phyloP scores from a whole-genome alignment of 2,113 vertebrate species.

The Thunnus maccoyii region DNA sequence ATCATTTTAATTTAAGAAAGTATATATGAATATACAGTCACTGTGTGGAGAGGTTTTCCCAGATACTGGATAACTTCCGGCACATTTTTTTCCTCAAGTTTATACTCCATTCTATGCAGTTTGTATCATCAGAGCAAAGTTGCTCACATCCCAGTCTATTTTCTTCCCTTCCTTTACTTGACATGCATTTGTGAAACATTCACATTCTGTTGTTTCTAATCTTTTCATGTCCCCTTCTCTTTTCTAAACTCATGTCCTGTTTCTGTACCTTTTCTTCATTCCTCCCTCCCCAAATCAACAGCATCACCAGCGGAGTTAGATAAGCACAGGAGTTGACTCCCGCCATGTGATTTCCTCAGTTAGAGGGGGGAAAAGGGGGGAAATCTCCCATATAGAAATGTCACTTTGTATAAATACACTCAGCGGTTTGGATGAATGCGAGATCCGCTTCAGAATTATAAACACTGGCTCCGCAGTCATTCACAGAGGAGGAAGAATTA shows the following conservation, averaged over 20 bases:
- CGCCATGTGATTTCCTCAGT: slow-evolving; percentile 46
- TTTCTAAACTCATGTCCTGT: background rate
- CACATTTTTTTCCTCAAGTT: background rate
- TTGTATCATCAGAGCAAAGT: background rate
- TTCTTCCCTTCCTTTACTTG: background rate
- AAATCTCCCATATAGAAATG: slow-evolving; percentile 71
- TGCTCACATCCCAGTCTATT: background rate
- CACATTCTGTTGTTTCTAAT: background rate
- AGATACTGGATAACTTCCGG: no score
- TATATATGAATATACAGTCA: no score
- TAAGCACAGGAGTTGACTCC: slow-evolving; percentile 16
- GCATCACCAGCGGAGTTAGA: slow-evolving; percentile 30
- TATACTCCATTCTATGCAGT: background rate
- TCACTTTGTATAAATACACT: slow-evolving; percentile 79
- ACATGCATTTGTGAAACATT: background rate
- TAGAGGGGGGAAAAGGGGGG: slow-evolving; percentile 28
- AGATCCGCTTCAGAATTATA: slow-evolving; percentile 76
- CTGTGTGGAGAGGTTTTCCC: no score
- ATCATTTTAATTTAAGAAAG: no score
- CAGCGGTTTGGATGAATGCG: slow-evolving; percentile 64
- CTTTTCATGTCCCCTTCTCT: background rate
- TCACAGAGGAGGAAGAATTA: slow-evolving; percentile 78
- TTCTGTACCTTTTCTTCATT: slow-evolving; percentile 10
- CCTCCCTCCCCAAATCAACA: slow-evolving; percentile 4
- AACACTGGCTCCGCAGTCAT: slow-evolving; percentile 69